phyloP scores from a whole-genome alignment of 2,888 invertebrate genomes.

The Hypomecis punctinalis region DNA sequence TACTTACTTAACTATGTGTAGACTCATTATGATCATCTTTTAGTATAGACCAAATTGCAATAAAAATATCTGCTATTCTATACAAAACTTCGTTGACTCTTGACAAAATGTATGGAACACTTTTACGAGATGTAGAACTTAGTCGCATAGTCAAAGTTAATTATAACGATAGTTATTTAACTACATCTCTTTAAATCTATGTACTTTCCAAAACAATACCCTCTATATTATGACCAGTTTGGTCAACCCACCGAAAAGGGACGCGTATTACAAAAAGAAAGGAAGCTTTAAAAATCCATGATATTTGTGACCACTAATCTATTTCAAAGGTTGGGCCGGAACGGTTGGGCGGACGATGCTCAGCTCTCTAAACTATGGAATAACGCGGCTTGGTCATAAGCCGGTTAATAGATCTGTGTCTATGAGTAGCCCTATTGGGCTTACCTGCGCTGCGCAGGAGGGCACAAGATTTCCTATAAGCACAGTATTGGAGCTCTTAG shows the following conservation, averaged over 20 bases:
- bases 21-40: too few species aligned
- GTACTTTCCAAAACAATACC: too few species aligned
- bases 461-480: constrained; percentile 5
- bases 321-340: constrained; percentile 30
- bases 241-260: constrained; percentile 15
- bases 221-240: neutral
- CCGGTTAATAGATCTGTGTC: constrained; percentile 70
- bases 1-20: too few species aligned
- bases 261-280: constrained; percentile 30
- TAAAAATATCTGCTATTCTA: too few species aligned
- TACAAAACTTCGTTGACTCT: too few species aligned
- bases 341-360: constrained; percentile 38
- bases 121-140: too few species aligned
- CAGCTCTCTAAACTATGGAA: constrained; percentile 54
- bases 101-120: too few species aligned
- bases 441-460: constrained; percentile 65
- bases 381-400: constrained; percentile 54
- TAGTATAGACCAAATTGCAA: too few species aligned
- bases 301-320: constrained; percentile 39
- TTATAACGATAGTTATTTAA: too few species aligned
- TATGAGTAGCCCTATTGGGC: constrained; percentile 66
- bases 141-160: too few species aligned
- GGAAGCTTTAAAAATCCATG: constrained; percentile 38
- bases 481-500: constrained; percentile 23
- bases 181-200: too few species aligned